phyloP scores from a whole-genome alignment of 2,113 vertebrate species.

The Reinhardtius hippoglossoides region DNA sequence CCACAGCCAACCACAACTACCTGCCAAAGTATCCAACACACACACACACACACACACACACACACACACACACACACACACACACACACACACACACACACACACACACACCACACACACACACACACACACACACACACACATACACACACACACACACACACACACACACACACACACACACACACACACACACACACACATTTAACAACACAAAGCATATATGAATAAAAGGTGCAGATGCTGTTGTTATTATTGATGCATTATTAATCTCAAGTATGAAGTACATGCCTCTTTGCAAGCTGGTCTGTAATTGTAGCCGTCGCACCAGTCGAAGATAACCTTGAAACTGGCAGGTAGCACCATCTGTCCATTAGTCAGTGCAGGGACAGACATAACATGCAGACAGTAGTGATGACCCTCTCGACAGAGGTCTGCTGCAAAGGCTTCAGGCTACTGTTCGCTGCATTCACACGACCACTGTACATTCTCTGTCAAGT shows the following conservation, averaged over 20 bases:
- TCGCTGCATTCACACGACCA: not conserved
- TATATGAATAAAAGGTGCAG: not conserved
- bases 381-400: slow-evolving; percentile 13
- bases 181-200: not conserved
- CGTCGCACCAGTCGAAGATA: slow-evolving; percentile 18
- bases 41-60: not conserved
- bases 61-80: not conserved
- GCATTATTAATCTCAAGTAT: not conserved
- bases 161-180: not conserved
- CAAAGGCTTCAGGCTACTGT: not conserved
- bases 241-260: not conserved
- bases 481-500: not conserved
- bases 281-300: not conserved
- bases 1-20: slow-evolving; percentile 48
- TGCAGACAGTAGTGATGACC: slow-evolving; percentile 12
- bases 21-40: slow-evolving; percentile 6
- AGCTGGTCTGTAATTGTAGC: slow-evolving; percentile 1
- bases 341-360: slow-evolving; percentile 54
- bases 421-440: slow-evolving; percentile 6
- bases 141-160: not conserved
- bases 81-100: not conserved
- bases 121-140: not conserved
- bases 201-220: not conserved
- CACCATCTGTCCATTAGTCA: slow-evolving; percentile 12
- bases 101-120: not conserved